Evolutionary conservation across 2,888 invertebrate species (phyloP).

Genomic region (Acanthosepion esculentum): DNA sequence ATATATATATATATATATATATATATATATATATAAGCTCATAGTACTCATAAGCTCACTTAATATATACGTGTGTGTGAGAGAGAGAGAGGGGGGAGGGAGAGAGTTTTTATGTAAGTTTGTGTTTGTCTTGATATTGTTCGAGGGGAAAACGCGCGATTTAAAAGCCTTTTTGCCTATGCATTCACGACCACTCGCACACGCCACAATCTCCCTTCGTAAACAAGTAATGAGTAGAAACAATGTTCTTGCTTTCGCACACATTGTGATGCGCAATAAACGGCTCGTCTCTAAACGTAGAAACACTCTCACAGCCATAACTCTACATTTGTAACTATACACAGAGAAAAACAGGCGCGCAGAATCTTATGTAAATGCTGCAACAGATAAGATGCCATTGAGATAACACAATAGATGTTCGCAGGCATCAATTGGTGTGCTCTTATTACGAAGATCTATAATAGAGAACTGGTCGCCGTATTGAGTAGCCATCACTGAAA

Average conservation of each 20-base stretch:
- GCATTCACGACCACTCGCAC: neutral
- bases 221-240: neutral
- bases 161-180: neutral
- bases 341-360: neutral
- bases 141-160: neutral
- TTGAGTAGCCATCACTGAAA: neutral
- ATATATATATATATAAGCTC: too few relatives aligned
- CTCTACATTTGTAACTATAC: neutral
- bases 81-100: too few relatives aligned
- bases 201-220: neutral
- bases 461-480: neutral
- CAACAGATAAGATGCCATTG: neutral
- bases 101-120: neutral
- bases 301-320: neutral
- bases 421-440: neutral
- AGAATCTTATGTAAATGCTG: neutral
- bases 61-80: too few relatives aligned
- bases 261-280: neutral
- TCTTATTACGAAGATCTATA: neutral
- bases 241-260: neutral
- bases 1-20: too few relatives aligned
- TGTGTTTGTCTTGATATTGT: neutral
- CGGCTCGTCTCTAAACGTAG: neutral
- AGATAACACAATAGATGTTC: neutral
- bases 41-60: too few relatives aligned